phyloP scores from a whole-genome alignment of 2,888 invertebrate species.

The Pimpla rufipes region DNA sequence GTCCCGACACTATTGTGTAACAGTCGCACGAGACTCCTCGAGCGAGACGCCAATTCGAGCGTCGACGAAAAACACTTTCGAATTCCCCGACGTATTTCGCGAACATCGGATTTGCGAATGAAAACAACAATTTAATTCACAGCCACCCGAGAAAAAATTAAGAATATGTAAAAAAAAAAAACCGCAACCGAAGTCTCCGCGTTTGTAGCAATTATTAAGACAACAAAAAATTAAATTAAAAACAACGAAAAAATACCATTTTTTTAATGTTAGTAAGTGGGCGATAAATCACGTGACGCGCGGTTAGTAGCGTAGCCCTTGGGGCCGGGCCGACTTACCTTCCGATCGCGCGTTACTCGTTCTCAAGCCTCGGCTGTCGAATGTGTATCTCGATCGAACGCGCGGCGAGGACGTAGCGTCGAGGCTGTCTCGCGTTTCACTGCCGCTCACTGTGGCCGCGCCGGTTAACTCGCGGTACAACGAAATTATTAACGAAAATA shows the following conservation, averaged over 20 bases:
- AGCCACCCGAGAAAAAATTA: neutral
- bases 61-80: neutral
- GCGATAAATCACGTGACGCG: slow-evolving; percentile 51
- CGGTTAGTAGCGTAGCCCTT: slow-evolving; percentile 44
- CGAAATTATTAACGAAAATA: slow-evolving; percentile 15
- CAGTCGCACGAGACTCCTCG: neutral
- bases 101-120: neutral
- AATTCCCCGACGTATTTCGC: neutral
- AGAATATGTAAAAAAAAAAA: neutral
- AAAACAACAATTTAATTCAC: neutral
- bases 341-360: slow-evolving; percentile 56
- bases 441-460: slow-evolving; percentile 27
- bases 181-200: no score
- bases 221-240: neutral
- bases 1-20: slow-evolving; percentile 10
- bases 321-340: slow-evolving; percentile 58
- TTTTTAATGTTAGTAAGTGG: slow-evolving; percentile 34
- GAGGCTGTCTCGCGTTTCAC: slow-evolving; percentile 29
- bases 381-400: slow-evolving; percentile 31
- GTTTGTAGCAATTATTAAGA: no score
- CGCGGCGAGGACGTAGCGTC: slow-evolving; percentile 16
- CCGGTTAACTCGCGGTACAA: slow-evolving; percentile 58
- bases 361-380: slow-evolving; percentile 44
- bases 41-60: neutral
- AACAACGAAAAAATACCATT: slow-evolving; percentile 5